These are phyloP conservation scores for Euspilapteryx auroguttella DNA, from an alignment of 2,888 invertebrate species.

Conservation along the genomic window DNA sequence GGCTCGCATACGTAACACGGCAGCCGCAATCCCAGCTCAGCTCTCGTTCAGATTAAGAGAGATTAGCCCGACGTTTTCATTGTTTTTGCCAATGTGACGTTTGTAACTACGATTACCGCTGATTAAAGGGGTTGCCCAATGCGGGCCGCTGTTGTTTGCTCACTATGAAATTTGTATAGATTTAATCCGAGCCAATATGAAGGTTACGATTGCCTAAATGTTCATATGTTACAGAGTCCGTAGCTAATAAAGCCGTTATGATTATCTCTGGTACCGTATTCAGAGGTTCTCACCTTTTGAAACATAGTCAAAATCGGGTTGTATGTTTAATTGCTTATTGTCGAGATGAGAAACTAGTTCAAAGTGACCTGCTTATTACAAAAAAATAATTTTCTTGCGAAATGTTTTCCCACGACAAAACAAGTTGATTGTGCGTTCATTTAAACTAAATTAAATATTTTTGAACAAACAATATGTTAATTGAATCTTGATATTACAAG, in stretches of 20 bases:
- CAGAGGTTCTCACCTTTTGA: conserved; percentile 21
- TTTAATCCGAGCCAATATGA: too few species aligned
- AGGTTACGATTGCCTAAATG: too few species aligned
- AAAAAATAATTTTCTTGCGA: too few species aligned
- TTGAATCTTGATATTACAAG: too few species aligned
- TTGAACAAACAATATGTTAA: too few species aligned
- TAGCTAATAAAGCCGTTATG: not conserved
- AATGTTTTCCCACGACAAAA: too few species aligned
- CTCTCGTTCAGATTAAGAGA: conserved; percentile 7
- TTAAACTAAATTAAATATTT: too few species aligned
- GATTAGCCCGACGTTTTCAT: conserved; percentile 19
- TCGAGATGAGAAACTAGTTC: conserved; percentile 37
- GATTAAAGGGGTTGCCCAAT: conserved; percentile 12
- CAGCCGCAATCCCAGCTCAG: conserved; percentile 8
- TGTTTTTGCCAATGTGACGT: conserved; percentile 18
- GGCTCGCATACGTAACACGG: too few species aligned
- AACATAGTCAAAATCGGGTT: conserved; percentile 19
- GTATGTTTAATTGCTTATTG: conserved; percentile 50
- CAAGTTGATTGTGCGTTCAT: too few species aligned
- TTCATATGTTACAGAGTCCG: too few species aligned
- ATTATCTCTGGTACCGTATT: conserved; percentile 5
- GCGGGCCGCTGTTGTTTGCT: conserved; percentile 12
- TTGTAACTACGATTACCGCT: conserved; percentile 9
- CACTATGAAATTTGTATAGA: conserved; percentile 3
- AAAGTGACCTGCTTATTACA: conserved; percentile 38